phyloP scores from a whole-genome alignment of 2,113 vertebrate genomes.

The Paradoxurus hermaphroditus region DNA sequence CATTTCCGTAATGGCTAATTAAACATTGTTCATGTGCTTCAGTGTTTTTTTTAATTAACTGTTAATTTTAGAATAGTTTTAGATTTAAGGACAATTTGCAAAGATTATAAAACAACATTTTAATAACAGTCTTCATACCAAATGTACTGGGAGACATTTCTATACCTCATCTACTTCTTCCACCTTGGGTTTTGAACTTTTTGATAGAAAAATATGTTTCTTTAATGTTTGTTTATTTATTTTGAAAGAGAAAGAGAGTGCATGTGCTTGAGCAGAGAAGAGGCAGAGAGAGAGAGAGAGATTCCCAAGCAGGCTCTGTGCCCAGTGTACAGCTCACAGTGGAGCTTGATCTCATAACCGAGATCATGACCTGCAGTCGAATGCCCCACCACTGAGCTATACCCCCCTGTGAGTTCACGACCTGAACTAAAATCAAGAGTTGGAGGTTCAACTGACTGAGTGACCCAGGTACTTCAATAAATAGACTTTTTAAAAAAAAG shows the following conservation, averaged over 20 bases:
- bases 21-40: not conserved
- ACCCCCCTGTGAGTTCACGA: too few species aligned
- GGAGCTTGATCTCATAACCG: too few species aligned
- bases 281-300: too few species aligned
- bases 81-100: not conserved
- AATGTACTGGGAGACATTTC: not conserved
- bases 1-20: not conserved
- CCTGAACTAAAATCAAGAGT: too few species aligned
- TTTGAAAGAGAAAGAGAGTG: not conserved
- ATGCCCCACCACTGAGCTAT: too few species aligned
- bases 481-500: not conserved
- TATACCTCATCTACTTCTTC: not conserved
- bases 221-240: not conserved
- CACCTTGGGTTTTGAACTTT: not conserved
- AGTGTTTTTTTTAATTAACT: not conserved
- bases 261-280: too few species aligned
- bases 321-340: too few species aligned
- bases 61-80: not conserved
- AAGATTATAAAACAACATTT: slow-evolving; percentile 22
- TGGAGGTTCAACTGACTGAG: not conserved
- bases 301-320: too few species aligned
- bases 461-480: not conserved
- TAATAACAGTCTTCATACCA: not conserved
- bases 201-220: not conserved
- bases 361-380: too few species aligned